Conservation (phyloP, 2,888 invertebrate species). For the Trichopria drosophilae region DNA sequence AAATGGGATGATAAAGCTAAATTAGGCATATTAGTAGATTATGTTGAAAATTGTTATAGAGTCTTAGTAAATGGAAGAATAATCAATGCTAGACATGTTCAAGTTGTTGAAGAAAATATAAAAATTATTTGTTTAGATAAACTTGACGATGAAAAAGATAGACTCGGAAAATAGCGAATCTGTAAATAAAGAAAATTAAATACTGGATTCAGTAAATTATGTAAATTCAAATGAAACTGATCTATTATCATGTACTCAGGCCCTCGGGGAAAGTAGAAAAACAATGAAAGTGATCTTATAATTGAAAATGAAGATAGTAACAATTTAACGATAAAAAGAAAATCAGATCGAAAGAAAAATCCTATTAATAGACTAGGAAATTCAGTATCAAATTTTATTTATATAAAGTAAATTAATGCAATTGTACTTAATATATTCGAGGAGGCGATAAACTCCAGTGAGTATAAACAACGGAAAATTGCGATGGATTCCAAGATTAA, state of each 20-base stretch:
- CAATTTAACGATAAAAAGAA: too few relatives aligned
- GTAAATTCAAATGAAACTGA: too few relatives aligned
- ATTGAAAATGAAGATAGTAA: too few relatives aligned
- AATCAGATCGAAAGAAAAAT: background rate
- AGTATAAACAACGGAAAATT: slow-evolving; percentile 2
- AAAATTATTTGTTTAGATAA: slow-evolving; percentile 15
- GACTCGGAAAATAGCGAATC: too few relatives aligned
- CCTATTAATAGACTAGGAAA: background rate
- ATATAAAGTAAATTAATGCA: slow-evolving; percentile 16
- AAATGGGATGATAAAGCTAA: slow-evolving; percentile 28
- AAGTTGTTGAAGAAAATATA: slow-evolving; percentile 20
- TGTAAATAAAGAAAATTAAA: too few relatives aligned
- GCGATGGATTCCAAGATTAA: slow-evolving; percentile 17
- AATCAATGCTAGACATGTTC: slow-evolving; percentile 29
- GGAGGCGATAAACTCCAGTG: slow-evolving; percentile 8
- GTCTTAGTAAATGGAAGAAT: slow-evolving; percentile 27
- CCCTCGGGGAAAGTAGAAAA: too few relatives aligned
- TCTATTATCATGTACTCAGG: too few relatives aligned
- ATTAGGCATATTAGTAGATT: slow-evolving; percentile 30
- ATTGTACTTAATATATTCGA: slow-evolving; percentile 14
- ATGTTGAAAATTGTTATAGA: slow-evolving; percentile 28
- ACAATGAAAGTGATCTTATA: too few relatives aligned
- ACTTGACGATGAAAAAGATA: background rate
- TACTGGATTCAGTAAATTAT: too few relatives aligned
- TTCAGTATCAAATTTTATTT: slow-evolving; percentile 3